Evolutionary conservation across 2,888 invertebrate genomes (phyloP), one percentile per base, ranked within the genome.

Genomic region (Drosophila algonquin): DNA sequence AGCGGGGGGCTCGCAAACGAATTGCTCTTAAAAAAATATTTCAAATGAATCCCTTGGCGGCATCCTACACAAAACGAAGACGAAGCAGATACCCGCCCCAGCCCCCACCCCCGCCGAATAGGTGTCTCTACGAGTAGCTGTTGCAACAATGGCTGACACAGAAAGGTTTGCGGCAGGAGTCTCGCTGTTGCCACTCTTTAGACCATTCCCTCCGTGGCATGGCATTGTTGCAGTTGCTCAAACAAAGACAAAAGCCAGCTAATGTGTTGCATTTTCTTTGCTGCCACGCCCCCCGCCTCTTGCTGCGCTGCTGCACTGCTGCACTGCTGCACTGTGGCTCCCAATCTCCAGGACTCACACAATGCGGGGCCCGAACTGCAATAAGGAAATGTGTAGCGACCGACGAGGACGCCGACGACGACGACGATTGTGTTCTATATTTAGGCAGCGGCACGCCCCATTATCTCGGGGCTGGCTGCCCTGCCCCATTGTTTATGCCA

Each of bases 181-280:
- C n/a, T 27, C 27, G 6, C 27, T 6, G 27, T 27, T 30, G 30
- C 8, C 30, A 30, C 47, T 32, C 10, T 60, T 54, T 21, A 16
- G 32, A 30, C 14, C 59, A 45, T 52, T 58, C 55, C 16, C 63
- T 45, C 61, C 56, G 75, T 81, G 84, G 87, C 56, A 76, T 79
- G 84, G 87, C 56, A 76, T 87, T 87, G 87, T 85, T 85, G 62
- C 74, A 47, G 44, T 50, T 63, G 7, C 67, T 65, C 77, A 79
- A 73, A 71, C 69, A 72, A 24, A 84, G 55, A 67, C 67, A 73
- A 65, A 73, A 48, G 60, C 30, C 65, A 73, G 73, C 59, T 73
- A 56, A 59, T 73, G 74, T 73, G 74, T 64, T 65, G 73, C 69
- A 68, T 50, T 69, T 52, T 69, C 48, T 48, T 56, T 69, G 44